Evolutionary conservation across 2,113 vertebrate species (phyloP), one percentile per base, ranked within the genome.

Genomic region (Boleophthalmus pectinirostris): DNA sequence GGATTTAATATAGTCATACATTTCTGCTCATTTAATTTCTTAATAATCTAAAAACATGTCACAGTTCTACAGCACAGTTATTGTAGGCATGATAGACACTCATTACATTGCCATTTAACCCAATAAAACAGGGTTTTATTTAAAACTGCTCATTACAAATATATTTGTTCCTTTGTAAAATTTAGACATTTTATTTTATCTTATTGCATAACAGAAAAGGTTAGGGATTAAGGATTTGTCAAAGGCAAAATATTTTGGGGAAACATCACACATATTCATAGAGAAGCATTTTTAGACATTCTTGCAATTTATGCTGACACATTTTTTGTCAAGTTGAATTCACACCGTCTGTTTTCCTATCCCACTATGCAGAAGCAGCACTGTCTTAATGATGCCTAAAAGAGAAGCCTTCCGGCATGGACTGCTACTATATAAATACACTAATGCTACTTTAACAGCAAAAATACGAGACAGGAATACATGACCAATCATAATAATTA

Each of bases 351-450:
- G 14, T 54, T 47, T 73, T 77, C 69, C 74, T 73, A 66, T 53
- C 58, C 67, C 60, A 69, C 51, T 53, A 66, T 61, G 61, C 79
- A 77, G 79, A 58, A 60, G 69, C 63, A 68, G 69, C 69, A 61
- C 53, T 18, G 45, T 43, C 64, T 61, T 60, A 67, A 49, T 21
- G 65, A 60, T 10, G 54, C 66, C 58, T 72, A 54, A 75, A 72
- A 74, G 0, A 71, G 56, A 16, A 33, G 58, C 58, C 74, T 71
- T 68, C 64, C 43, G 67, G 64, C 64, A 15, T 38, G 23, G 5
- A 60, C 35, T 29, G 18, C 49, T 72, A 25, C 72, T 72, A 38
- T 71, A 24, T 57, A 53, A 72, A 61, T 56, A 64, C 47, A 29
- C 43, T 65, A 53, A 77, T 72, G 69, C 66, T 51, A 54, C 66